Evolutionary conservation across 2,888 invertebrate species (phyloP).

Genomic region (Cantharis flavilabris): DNA sequence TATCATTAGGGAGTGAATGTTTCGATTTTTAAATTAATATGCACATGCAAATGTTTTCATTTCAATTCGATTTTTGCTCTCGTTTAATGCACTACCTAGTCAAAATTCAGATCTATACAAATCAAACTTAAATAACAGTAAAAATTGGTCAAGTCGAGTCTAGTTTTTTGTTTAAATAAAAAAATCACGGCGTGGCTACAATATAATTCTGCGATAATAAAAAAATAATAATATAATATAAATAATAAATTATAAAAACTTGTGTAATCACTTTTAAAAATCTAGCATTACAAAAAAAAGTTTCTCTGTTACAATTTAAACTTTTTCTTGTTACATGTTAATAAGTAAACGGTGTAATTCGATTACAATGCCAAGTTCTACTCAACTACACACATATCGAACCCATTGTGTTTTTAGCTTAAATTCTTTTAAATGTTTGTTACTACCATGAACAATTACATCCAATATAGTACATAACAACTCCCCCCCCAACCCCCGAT

Average conservation of each 20-base stretch:
- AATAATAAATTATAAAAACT: conserved; percentile 2
- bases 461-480: background rate
- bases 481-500: background rate
- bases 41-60: background rate
- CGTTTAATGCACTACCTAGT: conserved; percentile 12
- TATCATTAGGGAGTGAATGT: conserved; percentile 11
- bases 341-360: conserved; percentile 50
- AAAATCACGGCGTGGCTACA: background rate
- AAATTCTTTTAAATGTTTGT: conserved; percentile 16
- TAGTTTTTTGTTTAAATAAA: background rate
- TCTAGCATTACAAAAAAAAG: conserved; percentile 3
- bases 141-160: background rate
- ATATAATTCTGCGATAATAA: background rate
- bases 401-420: conserved; percentile 33
- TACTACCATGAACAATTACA: conserved; percentile 5
- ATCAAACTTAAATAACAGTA: conserved; percentile 1
- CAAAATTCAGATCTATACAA: conserved; percentile 7
- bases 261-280: conserved; percentile 2
- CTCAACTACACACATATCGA: conserved; percentile 53
- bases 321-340: conserved; percentile 47
- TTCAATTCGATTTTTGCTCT: background rate
- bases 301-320: conserved; percentile 33
- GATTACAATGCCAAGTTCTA: conserved; percentile 53
- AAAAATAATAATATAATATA: background rate
- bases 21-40: conserved; percentile 3